Evolutionary conservation across 1,140 invertebrate species (phyloP).

Genomic region (Drosophila paulistorum): DNA sequence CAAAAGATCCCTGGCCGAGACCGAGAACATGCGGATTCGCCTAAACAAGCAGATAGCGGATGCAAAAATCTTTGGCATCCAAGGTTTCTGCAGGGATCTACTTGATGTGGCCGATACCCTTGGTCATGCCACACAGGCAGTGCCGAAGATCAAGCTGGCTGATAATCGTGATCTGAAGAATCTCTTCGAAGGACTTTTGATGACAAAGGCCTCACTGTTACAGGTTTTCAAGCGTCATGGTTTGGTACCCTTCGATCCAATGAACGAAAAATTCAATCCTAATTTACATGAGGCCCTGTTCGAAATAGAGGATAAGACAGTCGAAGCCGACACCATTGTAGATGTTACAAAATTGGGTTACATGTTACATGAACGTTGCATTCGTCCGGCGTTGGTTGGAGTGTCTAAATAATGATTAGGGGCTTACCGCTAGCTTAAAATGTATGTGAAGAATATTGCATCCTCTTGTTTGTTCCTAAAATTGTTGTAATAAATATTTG

Average conservation of each 20-base stretch:
- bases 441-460: background rate
- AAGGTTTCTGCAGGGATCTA: constrained; percentile 98
- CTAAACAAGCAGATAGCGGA: constrained; percentile 97
- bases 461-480: constrained; percentile 17
- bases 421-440: background rate
- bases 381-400: constrained; percentile 97
- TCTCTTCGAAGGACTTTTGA: constrained; percentile 94
- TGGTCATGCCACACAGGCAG: constrained; percentile 93
- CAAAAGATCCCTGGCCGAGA: constrained; percentile 95
- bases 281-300: constrained; percentile 98
- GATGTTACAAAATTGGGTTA: constrained; percentile 98
- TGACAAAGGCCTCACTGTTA: constrained; percentile 94
- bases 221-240: constrained; percentile 96
- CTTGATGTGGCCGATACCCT: constrained; percentile 97
- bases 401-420: constrained; percentile 88
- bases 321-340: constrained; percentile 93
- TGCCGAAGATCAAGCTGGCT: constrained; percentile 90
- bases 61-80: constrained; percentile 97
- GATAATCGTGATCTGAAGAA: constrained; percentile 93
- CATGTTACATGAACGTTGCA: constrained; percentile 95
- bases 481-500: constrained; percentile 58
- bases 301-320: constrained; percentile 92
- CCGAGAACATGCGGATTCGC: constrained; percentile 94
- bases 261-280: constrained; percentile 98
- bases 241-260: constrained; percentile 91